Percentiles rank a stretch among this genome's conserved stretches.
phyloP scores from a whole-genome alignment of 2,888 invertebrate species.

The Pandemis cinnamomeana region DNA sequence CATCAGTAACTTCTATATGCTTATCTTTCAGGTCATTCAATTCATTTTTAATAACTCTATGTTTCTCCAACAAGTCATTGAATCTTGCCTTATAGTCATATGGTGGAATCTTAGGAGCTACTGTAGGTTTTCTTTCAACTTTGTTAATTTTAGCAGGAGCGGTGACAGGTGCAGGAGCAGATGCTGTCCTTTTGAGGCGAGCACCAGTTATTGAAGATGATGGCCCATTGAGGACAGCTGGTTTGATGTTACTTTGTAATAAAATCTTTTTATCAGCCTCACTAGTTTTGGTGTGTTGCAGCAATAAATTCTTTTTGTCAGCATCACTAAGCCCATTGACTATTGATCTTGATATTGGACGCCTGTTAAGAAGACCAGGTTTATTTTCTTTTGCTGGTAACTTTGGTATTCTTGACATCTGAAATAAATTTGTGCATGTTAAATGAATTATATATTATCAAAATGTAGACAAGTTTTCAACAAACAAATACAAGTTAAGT shows the following conservation, averaged over 20 bases:
- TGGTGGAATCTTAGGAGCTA: slow-evolving; percentile 84
- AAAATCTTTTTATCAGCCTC: slow-evolving; percentile 73
- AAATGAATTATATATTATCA: background rate
- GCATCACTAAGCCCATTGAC: slow-evolving; percentile 70
- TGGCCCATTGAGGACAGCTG: slow-evolving; percentile 44
- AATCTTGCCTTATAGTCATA: slow-evolving; percentile 88
- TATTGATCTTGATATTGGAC: slow-evolving; percentile 57
- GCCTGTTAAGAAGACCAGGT: slow-evolving; percentile 61
- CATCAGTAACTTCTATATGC: slow-evolving; percentile 79
- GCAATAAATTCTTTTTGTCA: slow-evolving; percentile 71
- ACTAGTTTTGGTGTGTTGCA: slow-evolving; percentile 73
- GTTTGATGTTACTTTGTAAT: slow-evolving; percentile 72
- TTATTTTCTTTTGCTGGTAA: slow-evolving; percentile 75
- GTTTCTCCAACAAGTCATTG: slow-evolving; percentile 85
- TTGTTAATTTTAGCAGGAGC: slow-evolving; percentile 65
- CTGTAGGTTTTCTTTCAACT: slow-evolving; percentile 70
- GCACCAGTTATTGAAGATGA: slow-evolving; percentile 59
- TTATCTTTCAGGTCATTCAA: slow-evolving; percentile 80
- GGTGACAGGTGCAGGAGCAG: slow-evolving; percentile 61
- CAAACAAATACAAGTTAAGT: background rate
- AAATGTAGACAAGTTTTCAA: background rate
- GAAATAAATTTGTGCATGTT: slow-evolving; percentile 47
- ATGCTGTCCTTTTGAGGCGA: slow-evolving; percentile 69
- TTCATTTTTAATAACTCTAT: slow-evolving; percentile 82
- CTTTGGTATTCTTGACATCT: slow-evolving; percentile 81